phyloP scores from a whole-genome alignment of 1,140 invertebrate genomes.

The Cotesia chilonis region DNA sequence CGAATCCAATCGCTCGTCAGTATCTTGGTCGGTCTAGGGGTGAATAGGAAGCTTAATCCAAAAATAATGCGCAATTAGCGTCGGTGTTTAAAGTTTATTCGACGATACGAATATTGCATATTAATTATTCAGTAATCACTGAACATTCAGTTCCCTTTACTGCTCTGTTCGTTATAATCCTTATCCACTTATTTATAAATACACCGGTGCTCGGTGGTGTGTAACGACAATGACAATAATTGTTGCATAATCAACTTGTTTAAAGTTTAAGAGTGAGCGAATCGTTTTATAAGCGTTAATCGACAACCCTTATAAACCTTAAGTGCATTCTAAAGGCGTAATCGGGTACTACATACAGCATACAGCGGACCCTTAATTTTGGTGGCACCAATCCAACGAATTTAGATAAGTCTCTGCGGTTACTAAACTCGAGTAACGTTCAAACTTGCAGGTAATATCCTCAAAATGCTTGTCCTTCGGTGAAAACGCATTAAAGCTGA shows the following conservation, averaged over 20 bases:
- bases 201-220: not conserved
- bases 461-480: constrained; percentile 49
- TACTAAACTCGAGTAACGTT: constrained; percentile 38
- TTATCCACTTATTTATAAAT: not conserved
- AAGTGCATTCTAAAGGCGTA: constrained; percentile 10
- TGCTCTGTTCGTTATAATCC: not conserved
- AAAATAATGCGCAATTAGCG: constrained; percentile 58
- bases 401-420: constrained; percentile 36
- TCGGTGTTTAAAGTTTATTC: constrained; percentile 29
- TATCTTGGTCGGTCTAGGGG: constrained; percentile 39
- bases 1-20: constrained; percentile 54
- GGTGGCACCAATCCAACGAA: constrained; percentile 56
- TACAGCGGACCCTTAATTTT: constrained; percentile 41
- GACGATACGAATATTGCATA: constrained; percentile 45
- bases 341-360: constrained; percentile 13
- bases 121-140: constrained; percentile 50
- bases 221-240: constrained; percentile 6
- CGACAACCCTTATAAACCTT: constrained; percentile 14
- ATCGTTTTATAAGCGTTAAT: constrained; percentile 28
- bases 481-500: constrained; percentile 44
- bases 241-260: constrained; percentile 17
- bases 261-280: constrained; percentile 20
- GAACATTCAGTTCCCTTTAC: constrained; percentile 9
- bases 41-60: constrained; percentile 48
- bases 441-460: constrained; percentile 44